These are phyloP conservation scores for Elephas maximus DNA, from an alignment of 2,113 vertebrate genomes.

Conservation along the genomic window DNA sequence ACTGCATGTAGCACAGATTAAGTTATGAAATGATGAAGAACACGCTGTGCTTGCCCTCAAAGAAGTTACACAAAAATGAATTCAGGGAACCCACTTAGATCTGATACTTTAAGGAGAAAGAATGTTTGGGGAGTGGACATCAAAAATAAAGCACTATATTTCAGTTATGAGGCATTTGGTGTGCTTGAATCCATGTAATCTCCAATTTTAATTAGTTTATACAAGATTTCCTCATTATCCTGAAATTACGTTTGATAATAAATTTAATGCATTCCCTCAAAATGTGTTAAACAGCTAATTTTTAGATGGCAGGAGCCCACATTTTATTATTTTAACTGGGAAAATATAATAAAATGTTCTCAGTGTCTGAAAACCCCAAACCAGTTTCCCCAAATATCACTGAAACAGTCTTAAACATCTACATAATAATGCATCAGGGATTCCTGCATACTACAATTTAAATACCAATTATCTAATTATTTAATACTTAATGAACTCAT, in stretches of 20 bases:
- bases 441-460: not conserved
- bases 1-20: not conserved
- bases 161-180: not conserved
- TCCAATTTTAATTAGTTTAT: not conserved
- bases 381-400: not conserved
- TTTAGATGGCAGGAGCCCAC: not conserved
- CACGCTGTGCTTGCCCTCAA: not conserved
- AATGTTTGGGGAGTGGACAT: not conserved
- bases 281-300: not conserved
- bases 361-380: not conserved
- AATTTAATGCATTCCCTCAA: not conserved
- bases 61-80: not conserved
- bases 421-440: not conserved
- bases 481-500: not conserved
- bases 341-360: not conserved
- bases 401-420: not conserved
- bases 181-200: not conserved
- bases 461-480: conserved; percentile 2
- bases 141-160: not conserved
- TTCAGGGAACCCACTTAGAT: not conserved
- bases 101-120: not conserved
- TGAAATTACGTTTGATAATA: not conserved
- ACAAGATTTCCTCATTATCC: not conserved
- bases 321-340: not conserved
- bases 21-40: not conserved